These are phyloP conservation scores for Chrysolina americana DNA, from an alignment of 2,888 invertebrate genomes.

Conservation along the genomic window DNA sequence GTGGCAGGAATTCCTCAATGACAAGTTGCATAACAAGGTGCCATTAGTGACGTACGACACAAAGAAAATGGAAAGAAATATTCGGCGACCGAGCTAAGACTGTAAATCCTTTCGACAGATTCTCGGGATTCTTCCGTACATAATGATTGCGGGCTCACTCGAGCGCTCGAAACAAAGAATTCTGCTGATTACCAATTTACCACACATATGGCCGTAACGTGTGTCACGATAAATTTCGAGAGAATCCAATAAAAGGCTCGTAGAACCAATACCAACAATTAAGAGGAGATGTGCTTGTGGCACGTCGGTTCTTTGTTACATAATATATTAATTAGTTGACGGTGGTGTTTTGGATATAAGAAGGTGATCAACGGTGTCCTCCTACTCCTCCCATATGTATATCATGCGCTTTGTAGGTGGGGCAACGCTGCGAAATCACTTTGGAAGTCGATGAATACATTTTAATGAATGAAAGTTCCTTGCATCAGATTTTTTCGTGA, in stretches of 20 bases:
- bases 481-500: too few species aligned
- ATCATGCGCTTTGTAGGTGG: not conserved
- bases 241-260: slow-evolving; percentile 57
- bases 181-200: slow-evolving; percentile 67
- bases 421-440: not conserved
- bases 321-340: slow-evolving; percentile 16
- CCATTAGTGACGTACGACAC: slow-evolving; percentile 16
- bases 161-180: slow-evolving; percentile 61
- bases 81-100: slow-evolving; percentile 50
- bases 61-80: slow-evolving; percentile 28
- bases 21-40: slow-evolving; percentile 23
- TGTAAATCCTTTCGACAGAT: slow-evolving; percentile 67
- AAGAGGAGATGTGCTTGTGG: slow-evolving; percentile 16
- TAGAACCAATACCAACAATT: slow-evolving; percentile 16
- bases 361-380: not conserved
- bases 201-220: slow-evolving; percentile 64
- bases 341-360: not conserved
- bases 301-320: slow-evolving; percentile 5
- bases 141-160: slow-evolving; percentile 62
- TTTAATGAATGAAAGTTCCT: too few species aligned
- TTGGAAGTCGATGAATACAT: too few species aligned
- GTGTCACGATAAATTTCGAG: slow-evolving; percentile 64
- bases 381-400: not conserved
- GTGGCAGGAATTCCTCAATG: slow-evolving; percentile 17
- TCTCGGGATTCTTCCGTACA: slow-evolving; percentile 63